Conservation (phyloP, 2,113 vertebrate genomes). For the Brevimyrus niger region DNA sequence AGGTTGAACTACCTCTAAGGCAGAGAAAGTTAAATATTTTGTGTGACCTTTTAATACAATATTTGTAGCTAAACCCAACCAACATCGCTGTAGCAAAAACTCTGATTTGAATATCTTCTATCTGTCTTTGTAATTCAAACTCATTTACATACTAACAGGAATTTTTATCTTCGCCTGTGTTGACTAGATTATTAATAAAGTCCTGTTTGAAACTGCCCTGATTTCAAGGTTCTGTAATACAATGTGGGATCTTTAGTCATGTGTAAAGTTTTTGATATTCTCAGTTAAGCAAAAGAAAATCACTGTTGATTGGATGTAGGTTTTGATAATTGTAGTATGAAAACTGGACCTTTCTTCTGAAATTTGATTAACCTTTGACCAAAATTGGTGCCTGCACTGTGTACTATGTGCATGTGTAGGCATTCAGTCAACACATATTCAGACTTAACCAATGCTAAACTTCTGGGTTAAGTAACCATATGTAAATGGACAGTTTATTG, state of each 20-base stretch:
- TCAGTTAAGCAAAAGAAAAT: background rate
- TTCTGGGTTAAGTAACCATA: background rate
- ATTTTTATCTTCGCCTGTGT: background rate
- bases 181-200: background rate
- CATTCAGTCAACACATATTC: background rate
- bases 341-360: background rate
- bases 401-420: background rate
- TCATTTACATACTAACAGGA: conserved; percentile 6
- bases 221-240: background rate
- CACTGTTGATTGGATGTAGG: background rate
- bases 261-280: background rate
- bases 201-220: background rate
- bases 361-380: background rate
- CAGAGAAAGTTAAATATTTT: background rate
- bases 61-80: background rate
- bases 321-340: background rate
- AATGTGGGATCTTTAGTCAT: background rate
- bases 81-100: background rate
- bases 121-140: background rate
- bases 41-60: background rate
- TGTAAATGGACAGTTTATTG: background rate
- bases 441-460: background rate
- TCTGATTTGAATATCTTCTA: background rate
- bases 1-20: background rate
- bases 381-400: background rate